Base-by-base conservation (phyloP, 2,797 vertebrate genomes). In the Sebastes cheni region DNA sequence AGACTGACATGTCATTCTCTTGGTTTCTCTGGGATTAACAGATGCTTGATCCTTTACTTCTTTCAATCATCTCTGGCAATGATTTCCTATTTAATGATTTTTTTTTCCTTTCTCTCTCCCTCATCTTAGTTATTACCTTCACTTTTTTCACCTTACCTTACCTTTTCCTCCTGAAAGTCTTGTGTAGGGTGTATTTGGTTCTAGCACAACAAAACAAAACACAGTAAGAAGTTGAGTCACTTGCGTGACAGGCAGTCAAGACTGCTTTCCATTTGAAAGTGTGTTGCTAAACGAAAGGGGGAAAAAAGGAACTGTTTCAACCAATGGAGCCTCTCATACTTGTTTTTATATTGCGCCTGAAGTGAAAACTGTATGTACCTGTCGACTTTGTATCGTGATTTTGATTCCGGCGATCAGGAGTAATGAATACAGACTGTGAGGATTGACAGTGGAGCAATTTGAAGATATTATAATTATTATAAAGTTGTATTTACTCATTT, bases 191-290 rank as follows among this genome's bases (percentile, higher is more conserved):
- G 23, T 54, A 18, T 75, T 77, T 79, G 58, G 61, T 77, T 81
- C 25, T 20, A 72, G 34, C 46, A 64, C 4, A 71, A 39, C 59
- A 72, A 25, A 4, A 72, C 29, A 62, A 72, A 74, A 65, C 66
- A 23, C 42, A 64, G 25, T 36, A 14, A 55, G 59, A 64, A 29
- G 23, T 75, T 42, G 34, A 62, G 27, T 42, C 39, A 42, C 39
- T n/a, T 79, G 68, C 1, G 27, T 77, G 69, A 75, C 64, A 75
- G 55, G 29, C 46, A 75, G 62, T 70, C 65, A 6, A 20, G 8
- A 29, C 72, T 79, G 46, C 77, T 87, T 79, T 79, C 50, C 39
- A 67, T 75, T 83, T 82, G 30, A 83, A 85, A 80, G 77, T 69
- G 46, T 29, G 50, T 59, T 2, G 2, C 72, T 60, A 29, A 67